These are phyloP conservation scores for Alouatta palliata DNA, from an alignment of 2,113 vertebrate genomes.

Conservation along the genomic window DNA sequence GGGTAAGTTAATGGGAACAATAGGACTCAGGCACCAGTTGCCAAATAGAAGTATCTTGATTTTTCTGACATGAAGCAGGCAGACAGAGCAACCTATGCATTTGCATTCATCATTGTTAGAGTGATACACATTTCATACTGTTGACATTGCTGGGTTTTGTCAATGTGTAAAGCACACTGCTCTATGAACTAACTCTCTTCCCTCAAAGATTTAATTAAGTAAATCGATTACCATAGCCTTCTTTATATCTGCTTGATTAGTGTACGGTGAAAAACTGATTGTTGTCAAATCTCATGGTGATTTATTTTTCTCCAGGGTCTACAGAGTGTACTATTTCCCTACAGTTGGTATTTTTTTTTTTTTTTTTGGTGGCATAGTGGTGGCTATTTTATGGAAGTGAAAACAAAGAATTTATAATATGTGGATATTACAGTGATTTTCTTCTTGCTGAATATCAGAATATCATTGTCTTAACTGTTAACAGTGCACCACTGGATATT, in stretches of 20 bases:
- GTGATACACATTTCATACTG: not conserved
- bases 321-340: not conserved
- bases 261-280: slow-evolving; percentile 51
- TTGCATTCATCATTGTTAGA: not conserved
- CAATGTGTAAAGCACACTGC: slow-evolving; percentile 30
- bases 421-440: not conserved
- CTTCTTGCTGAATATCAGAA: not conserved
- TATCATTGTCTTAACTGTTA: not conserved
- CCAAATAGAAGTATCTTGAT: slow-evolving; percentile 20
- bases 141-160: slow-evolving; percentile 19
- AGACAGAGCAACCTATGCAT: not conserved
- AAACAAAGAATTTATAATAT: slow-evolving; percentile 6
- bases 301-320: slow-evolving; percentile 47
- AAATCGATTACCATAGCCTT: slow-evolving; percentile 55
- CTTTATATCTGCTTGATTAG: slow-evolving; percentile 57
- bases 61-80: slow-evolving; percentile 50
- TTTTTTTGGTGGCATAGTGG: not conserved
- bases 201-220: slow-evolving; percentile 67
- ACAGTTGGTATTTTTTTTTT: not conserved
- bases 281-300: slow-evolving; percentile 42
- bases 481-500: not conserved
- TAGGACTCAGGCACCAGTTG: not conserved
- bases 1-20: not conserved
- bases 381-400: not conserved
- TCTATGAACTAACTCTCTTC: not conserved